These are phyloP conservation scores for Glareola pratincola DNA, from an alignment of 2,113 vertebrate species.

Conservation along the genomic window DNA sequence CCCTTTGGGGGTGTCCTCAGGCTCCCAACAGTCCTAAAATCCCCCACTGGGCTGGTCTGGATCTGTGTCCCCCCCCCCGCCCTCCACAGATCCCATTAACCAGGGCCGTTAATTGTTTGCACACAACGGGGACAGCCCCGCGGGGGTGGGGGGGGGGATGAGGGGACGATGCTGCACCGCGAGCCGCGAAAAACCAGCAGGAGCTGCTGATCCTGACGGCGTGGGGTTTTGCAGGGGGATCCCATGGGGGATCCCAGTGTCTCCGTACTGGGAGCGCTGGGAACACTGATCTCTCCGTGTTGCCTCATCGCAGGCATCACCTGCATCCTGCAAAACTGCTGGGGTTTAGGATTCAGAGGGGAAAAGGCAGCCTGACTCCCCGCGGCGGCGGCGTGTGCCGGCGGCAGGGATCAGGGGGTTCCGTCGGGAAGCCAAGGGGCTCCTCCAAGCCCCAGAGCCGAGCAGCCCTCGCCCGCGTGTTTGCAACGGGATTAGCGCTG, in stretches of 20 bases:
- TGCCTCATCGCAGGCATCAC: rapidly evolving
- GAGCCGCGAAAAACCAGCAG: rapidly evolving
- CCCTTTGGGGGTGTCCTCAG: too few species aligned
- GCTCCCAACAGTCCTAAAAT: rapidly evolving
- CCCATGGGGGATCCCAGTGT: rapidly evolving
- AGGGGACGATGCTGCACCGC: neutral
- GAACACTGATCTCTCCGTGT: neutral
- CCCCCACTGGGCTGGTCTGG: rapidly evolving
- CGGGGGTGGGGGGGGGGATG: rapidly evolving
- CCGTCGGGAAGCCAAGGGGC: rapidly evolving
- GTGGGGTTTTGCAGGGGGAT: rapidly evolving
- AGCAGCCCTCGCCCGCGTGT: rapidly evolving
- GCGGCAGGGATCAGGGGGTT: neutral
- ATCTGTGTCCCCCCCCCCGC: rapidly evolving
- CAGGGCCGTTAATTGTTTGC: neutral
- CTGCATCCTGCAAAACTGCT: neutral
- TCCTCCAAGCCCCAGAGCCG: neutral
- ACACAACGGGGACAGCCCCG: rapidly evolving
- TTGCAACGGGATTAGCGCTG: neutral
- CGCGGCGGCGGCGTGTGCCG: rapidly evolving
- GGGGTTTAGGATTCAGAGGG: neutral
- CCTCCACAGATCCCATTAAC: rapidly evolving
- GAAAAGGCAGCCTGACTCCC: rapidly evolving
- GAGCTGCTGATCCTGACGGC: neutral
- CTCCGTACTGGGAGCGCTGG: neutral